Conservation (phyloP, 2,888 invertebrate species). For the Agonopterix alstromeriana region DNA sequence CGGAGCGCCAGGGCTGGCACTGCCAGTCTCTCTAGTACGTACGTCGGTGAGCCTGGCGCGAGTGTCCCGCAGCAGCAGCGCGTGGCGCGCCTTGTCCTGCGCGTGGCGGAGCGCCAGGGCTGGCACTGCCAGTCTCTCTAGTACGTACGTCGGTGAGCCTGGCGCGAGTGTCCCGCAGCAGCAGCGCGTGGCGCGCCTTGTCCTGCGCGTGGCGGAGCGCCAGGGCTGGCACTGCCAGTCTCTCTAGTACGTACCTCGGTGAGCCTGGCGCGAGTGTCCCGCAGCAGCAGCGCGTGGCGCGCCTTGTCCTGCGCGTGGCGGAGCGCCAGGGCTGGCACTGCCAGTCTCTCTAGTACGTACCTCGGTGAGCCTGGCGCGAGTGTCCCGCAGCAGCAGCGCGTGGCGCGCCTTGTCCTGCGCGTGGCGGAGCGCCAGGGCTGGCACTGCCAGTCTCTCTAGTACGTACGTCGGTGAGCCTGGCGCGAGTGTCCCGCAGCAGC, state of each 20-base stretch:
- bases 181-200: slow-evolving; percentile 41
- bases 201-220: slow-evolving; percentile 59
- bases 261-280: slow-evolving; percentile 49
- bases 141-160: slow-evolving; percentile 44
- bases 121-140: slow-evolving; percentile 46
- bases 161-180: slow-evolving; percentile 47
- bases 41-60: slow-evolving; percentile 53
- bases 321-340: slow-evolving; percentile 41
- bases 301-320: slow-evolving; percentile 62
- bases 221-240: slow-evolving; percentile 38
- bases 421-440: slow-evolving; percentile 47
- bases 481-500: slow-evolving; percentile 45
- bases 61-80: slow-evolving; percentile 43
- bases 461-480: slow-evolving; percentile 47
- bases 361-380: slow-evolving; percentile 50
- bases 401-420: slow-evolving; percentile 56
- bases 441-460: slow-evolving; percentile 43
- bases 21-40: slow-evolving; percentile 37
- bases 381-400: slow-evolving; percentile 40
- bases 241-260: slow-evolving; percentile 51
- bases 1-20: slow-evolving; percentile 43
- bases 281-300: slow-evolving; percentile 34
- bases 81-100: slow-evolving; percentile 50
- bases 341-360: slow-evolving; percentile 47
- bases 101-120: slow-evolving; percentile 52